A percentile compares a stretch with the other conserved stretches of the same genome.
These are phyloP conservation scores for Ursus arctos DNA, from an alignment of 2,113 vertebrate species.

Conservation along the genomic window DNA sequence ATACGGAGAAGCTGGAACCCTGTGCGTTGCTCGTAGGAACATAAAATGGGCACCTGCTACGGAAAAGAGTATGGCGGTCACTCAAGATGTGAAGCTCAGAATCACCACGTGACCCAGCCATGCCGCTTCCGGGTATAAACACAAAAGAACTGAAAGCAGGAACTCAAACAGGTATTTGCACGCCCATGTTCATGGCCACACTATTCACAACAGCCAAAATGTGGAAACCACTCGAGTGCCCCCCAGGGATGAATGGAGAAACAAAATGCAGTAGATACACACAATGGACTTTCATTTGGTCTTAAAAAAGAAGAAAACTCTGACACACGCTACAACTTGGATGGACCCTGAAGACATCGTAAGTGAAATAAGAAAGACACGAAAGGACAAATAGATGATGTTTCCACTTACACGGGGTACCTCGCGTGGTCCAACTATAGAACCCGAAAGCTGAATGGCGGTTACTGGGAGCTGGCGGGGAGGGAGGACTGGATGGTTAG, in stretches of 20 bases:
- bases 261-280: not conserved
- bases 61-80: not conserved
- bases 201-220: not conserved
- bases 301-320: not conserved
- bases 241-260: rapidly evolving
- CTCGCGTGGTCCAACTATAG: not conserved
- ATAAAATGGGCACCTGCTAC: not conserved
- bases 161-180: not conserved
- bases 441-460: not conserved
- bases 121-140: not conserved
- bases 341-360: not conserved
- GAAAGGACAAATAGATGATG: not conserved
- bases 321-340: not conserved
- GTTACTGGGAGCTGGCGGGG: not conserved
- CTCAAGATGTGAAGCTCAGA: not conserved
- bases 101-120: not conserved
- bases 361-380: not conserved
- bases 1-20: rapidly evolving
- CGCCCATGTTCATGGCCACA: not conserved
- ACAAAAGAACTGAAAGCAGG: not conserved
- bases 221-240: not conserved
- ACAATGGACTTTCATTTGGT: not conserved
- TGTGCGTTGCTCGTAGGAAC: not conserved
- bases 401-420: not conserved
- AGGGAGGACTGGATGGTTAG: rapidly evolving